These are phyloP conservation scores for Tetranychus piercei DNA, from an alignment of 2,888 invertebrate genomes.

Conservation along the genomic window DNA sequence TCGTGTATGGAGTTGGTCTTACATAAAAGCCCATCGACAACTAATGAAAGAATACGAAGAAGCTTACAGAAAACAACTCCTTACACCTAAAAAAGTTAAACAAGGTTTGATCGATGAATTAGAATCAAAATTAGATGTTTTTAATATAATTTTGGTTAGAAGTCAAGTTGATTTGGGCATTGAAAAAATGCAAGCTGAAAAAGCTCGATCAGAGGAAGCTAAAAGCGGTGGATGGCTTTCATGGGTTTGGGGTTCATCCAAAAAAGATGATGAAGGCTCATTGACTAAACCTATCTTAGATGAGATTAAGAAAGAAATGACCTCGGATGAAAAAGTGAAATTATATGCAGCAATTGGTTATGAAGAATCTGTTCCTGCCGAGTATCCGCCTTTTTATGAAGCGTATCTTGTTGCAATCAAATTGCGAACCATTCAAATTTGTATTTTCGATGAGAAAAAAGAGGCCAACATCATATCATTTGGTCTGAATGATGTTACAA, in stretches of 20 bases:
- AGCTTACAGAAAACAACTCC: slow-evolving; percentile 36
- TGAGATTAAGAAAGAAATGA: slow-evolving; percentile 83
- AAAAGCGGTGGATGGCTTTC: slow-evolving; percentile 14
- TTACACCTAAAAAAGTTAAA: slow-evolving; percentile 40
- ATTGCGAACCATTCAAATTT: slow-evolving; percentile 11
- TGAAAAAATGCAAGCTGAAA: background rate
- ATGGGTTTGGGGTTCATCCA: slow-evolving; percentile 10
- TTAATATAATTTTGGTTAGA: slow-evolving; percentile 74
- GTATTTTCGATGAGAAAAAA: slow-evolving; percentile 14
- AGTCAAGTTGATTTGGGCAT: slow-evolving; percentile 49
- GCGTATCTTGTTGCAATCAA: slow-evolving; percentile 15
- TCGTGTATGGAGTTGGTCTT: slow-evolving; percentile 73
- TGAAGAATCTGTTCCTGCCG: slow-evolving; percentile 51
- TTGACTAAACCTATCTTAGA: slow-evolving; percentile 23
- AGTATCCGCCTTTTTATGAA: slow-evolving; percentile 32
- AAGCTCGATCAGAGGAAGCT: slow-evolving; percentile 64
- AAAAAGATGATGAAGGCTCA: slow-evolving; percentile 4
- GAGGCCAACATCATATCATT: slow-evolving; percentile 12
- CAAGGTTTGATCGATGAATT: slow-evolving; percentile 39
- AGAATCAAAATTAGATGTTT: slow-evolving; percentile 63
- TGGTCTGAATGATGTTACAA: slow-evolving; percentile 9
- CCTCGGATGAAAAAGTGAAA: slow-evolving; percentile 72
- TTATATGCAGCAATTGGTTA: slow-evolving; percentile 90
- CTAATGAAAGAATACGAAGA: slow-evolving; percentile 42
- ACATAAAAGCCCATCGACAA: slow-evolving; percentile 58